phyloP scores from a whole-genome alignment of 2,113 vertebrate genomes.

The Corvus moneduloides region DNA sequence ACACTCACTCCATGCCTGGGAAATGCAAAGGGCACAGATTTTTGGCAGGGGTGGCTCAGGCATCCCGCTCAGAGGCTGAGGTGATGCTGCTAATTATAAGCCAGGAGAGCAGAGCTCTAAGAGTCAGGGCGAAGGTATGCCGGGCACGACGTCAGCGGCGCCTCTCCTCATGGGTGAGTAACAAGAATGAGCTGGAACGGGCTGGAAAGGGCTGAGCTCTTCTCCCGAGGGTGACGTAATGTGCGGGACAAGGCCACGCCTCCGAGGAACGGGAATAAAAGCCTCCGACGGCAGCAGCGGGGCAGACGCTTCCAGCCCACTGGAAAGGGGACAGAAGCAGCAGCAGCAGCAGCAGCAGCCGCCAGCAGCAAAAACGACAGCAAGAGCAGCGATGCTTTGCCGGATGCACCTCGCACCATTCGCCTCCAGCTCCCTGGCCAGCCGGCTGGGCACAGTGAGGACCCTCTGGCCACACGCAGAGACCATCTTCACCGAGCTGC shows the following conservation, averaged over 20 bases:
- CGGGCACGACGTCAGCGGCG: neutral
- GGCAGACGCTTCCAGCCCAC: neutral
- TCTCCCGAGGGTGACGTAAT: neutral
- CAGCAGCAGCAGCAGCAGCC: neutral
- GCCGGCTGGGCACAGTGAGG: conserved; percentile 29
- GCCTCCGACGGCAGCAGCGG: neutral
- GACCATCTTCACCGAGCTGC: conserved; percentile 38
- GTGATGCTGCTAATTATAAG: conserved; percentile 65
- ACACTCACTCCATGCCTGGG: neutral
- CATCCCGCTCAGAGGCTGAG: neutral
- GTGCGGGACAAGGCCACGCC: neutral
- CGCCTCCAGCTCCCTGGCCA: conserved; percentile 42
- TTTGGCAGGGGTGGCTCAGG: conserved; percentile 18
- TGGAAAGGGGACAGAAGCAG: neutral
- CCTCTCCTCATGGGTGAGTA: conserved; percentile 37
- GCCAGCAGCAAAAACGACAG: neutral
- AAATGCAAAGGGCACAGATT: neutral
- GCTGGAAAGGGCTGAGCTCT: conserved; percentile 39
- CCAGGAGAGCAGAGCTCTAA: neutral
- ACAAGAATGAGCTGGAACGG: conserved; percentile 55
- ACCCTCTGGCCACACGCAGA: conserved; percentile 49
- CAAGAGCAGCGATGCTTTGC: conserved; percentile 31
- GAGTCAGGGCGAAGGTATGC: conserved; percentile 37
- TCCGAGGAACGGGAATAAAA: conserved; percentile 16
- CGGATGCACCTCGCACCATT: conserved; percentile 39